Evolutionary conservation across 2,113 vertebrate genomes (phyloP).

Genomic region (Bufo bufo): DNA sequence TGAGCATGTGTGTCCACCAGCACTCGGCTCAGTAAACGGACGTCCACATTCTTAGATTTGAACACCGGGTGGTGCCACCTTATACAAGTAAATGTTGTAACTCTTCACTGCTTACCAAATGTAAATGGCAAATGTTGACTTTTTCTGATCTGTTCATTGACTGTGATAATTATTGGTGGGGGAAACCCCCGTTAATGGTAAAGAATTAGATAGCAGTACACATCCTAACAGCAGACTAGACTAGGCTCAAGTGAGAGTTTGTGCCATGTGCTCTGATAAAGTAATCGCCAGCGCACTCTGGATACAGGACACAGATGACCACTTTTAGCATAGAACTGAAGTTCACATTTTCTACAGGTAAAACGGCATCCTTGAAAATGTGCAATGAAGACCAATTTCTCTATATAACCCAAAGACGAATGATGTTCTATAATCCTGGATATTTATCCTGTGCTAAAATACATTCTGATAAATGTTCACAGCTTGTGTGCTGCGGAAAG

Average conservation of each 20-base stretch:
- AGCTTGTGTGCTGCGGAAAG: constrained; percentile 60
- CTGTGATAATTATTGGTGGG: too few species aligned
- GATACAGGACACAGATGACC: background rate
- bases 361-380: constrained; percentile 1
- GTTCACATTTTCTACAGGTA: constrained; percentile 2
- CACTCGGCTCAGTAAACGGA: too few species aligned
- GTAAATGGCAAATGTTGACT: too few species aligned
- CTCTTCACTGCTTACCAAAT: too few species aligned
- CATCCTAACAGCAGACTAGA: constrained; percentile 5
- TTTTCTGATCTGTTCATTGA: too few species aligned
- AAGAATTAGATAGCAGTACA: background rate
- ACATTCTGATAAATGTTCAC: constrained; percentile 53
- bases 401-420: constrained; percentile 6
- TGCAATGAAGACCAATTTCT: background rate
- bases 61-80: too few species aligned
- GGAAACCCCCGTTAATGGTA: too few species aligned
- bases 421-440: background rate
- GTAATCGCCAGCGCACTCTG: background rate
- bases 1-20: too few species aligned
- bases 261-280: background rate
- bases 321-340: background rate
- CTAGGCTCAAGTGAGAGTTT: background rate
- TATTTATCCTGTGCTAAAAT: background rate
- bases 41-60: too few species aligned
- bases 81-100: too few species aligned